Conservation (phyloP, 2,888 invertebrate species). For the Plusia festucae region DNA sequence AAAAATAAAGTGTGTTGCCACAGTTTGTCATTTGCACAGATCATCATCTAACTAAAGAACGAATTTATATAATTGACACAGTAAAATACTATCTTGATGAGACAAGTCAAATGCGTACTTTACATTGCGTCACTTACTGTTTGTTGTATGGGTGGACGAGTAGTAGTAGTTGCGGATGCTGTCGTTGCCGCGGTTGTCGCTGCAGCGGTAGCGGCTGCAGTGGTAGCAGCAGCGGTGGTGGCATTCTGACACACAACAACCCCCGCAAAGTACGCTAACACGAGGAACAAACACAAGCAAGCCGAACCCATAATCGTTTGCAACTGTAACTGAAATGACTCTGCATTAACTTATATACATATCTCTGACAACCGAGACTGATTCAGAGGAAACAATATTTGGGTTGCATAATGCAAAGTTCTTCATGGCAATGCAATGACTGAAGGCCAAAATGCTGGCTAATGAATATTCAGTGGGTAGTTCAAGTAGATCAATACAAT, state of each 20-base stretch:
- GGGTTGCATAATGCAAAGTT: background rate
- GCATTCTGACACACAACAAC: background rate
- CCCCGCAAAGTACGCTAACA: background rate
- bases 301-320: background rate
- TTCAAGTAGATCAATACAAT: slow-evolving; percentile 7
- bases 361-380: background rate
- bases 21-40: too few relatives aligned
- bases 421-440: background rate
- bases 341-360: slow-evolving; percentile 1
- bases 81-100: too few relatives aligned
- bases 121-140: background rate
- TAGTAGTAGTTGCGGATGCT: background rate
- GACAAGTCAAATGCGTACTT: background rate
- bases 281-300: background rate
- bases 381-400: background rate
- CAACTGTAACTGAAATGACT: slow-evolving; percentile 2
- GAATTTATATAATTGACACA: too few relatives aligned
- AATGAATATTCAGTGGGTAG: slow-evolving; percentile 5
- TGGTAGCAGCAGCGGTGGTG: background rate
- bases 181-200: background rate
- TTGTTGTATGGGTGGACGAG: background rate
- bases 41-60: too few relatives aligned
- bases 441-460: background rate
- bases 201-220: background rate
- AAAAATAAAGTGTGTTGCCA: too few relatives aligned